A percentile compares a stretch with the other conserved stretches of the same genome.
Evolutionary conservation across 2,797 vertebrate species (phyloP).

Genomic region (Rousettus madagascariensis): DNA sequence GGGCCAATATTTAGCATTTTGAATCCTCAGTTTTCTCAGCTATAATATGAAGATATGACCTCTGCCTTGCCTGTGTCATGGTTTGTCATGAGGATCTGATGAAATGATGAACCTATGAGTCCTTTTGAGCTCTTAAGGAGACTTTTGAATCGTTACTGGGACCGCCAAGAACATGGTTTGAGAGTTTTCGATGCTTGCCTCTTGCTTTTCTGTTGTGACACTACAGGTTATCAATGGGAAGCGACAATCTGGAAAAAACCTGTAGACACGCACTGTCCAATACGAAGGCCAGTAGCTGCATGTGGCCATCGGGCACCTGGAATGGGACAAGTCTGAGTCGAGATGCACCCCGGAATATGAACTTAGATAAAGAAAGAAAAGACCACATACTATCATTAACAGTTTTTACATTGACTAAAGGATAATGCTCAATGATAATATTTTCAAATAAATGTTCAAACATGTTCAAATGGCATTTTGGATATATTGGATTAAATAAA

Average conservation of each 20-base stretch:
- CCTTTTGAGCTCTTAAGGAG: background rate
- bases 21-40: background rate
- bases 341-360: background rate
- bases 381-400: background rate
- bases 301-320: too few species aligned
- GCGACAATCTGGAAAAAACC: background rate
- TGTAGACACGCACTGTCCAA: rapidly evolving
- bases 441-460: too few species aligned
- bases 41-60: background rate
- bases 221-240: background rate
- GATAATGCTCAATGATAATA: background rate
- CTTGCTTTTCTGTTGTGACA: background rate
- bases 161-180: background rate
- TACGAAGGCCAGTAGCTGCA: background rate
- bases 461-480: background rate
- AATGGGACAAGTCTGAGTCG: background rate
- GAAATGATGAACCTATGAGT: background rate
- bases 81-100: background rate
- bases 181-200: background rate
- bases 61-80: too few species aligned
- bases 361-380: background rate
- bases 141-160: background rate
- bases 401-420: background rate
- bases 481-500: background rate
- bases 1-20: background rate